Evolutionary conservation across 2,888 invertebrate genomes (phyloP), one percentile per base, ranked within the genome.

Genomic region (Physocephala rufipes): DNA sequence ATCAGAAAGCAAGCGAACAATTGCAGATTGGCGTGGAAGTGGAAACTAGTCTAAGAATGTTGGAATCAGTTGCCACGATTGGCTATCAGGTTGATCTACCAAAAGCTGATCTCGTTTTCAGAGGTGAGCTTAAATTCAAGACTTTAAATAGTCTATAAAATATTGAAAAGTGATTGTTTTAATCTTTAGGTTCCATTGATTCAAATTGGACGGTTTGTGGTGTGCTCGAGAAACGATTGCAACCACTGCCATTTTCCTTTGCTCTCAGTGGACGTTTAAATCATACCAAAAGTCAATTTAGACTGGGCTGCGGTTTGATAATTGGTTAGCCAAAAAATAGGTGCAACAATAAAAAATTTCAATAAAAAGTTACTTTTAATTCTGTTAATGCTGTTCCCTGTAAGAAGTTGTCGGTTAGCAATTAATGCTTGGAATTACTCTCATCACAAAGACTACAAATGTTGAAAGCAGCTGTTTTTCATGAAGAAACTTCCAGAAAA

Each of bases 11-110:
- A 78, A 95, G 94, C 85, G 95, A 95, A 84, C 95, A 96, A 82
- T 87, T 96, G 74, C 92, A 90, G 89, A 88, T 99, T 77, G 99
- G 98, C 67, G 96, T 96, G 0, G 99, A 99, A 86, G 90, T 98
- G 79, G 97, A 98, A 87, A 94, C 97, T 7, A 96, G 95, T 83
- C 90, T 95, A 82, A 89, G 95, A 80, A 91, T 95, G 86, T 94
- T 95, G 87, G 97, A 98, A 86, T 93, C 96, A 1, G 91, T 93
- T 5, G 95, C 95, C 70, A 94, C 96, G 3, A 89, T 98, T 78
- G 97, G 94, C 15, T 99, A 99, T 87, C 97, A 98, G 87, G 91
- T 95, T 75, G 97, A 97, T 86, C 89, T 99, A 84, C 97, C 97
- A 61, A 96, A 96, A 86, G 96, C 97, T 68, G 96, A 97, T 86